A percentile compares a stretch with the other conserved stretches of the same genome.
Conservation (phyloP, 1,140 invertebrate species). For the Ectropis grisescens region DNA sequence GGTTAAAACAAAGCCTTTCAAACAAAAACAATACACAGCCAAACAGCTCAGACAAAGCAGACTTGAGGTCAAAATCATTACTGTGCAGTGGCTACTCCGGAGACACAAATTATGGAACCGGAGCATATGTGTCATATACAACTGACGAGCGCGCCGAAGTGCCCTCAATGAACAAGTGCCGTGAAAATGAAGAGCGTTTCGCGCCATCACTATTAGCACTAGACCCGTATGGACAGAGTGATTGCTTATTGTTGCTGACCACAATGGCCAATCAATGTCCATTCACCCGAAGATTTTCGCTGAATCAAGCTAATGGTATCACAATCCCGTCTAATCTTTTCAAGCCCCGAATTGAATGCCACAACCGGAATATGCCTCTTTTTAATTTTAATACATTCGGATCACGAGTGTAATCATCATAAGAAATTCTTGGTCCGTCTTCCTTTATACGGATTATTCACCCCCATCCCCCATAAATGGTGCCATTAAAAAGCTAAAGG, state of each 20-base stretch:
- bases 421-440: slow-evolving; percentile 34
- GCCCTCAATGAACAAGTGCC: slow-evolving; percentile 11
- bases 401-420: slow-evolving; percentile 31
- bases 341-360: too few relatives aligned
- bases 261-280: slow-evolving; percentile 52
- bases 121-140: too few relatives aligned
- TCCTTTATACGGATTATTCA: slow-evolving; percentile 37
- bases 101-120: too few relatives aligned
- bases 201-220: slow-evolving; percentile 22
- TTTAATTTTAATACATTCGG: slow-evolving; percentile 24
- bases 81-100: too few relatives aligned
- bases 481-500: slow-evolving; percentile 53
- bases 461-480: slow-evolving; percentile 46
- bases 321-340: too few relatives aligned
- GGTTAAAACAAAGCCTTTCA: too few relatives aligned
- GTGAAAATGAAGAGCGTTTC: slow-evolving; percentile 22
- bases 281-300: slow-evolving; percentile 11
- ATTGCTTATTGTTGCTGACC: slow-evolving; percentile 51
- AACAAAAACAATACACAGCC: too few relatives aligned
- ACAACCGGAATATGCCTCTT: too few relatives aligned
- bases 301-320: too few relatives aligned
- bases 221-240: slow-evolving; percentile 28
- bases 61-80: too few relatives aligned
- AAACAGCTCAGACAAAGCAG: too few relatives aligned
- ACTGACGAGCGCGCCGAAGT: slow-evolving; percentile 4